Evolutionary conservation across 2,888 invertebrate genomes (phyloP).

Genomic region (Stenchaetothrips biformis): DNA sequence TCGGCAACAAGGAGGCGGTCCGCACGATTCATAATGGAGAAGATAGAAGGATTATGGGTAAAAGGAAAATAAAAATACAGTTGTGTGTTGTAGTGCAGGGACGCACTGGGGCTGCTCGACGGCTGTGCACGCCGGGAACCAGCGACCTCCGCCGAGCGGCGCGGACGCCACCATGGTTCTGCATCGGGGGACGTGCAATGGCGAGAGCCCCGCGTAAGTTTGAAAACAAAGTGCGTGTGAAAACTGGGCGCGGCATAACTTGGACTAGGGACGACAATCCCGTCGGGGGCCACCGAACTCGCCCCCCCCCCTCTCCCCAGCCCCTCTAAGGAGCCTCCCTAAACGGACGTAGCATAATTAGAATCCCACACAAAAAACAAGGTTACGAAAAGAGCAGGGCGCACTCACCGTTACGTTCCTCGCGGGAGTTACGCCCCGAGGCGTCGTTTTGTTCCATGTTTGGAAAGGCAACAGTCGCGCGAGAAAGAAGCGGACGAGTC

Average conservation of each 20-base stretch:
- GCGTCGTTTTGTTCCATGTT: too few species aligned
- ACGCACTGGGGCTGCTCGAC: too few species aligned
- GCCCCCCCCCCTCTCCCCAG: background rate
- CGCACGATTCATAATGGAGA: too few species aligned
- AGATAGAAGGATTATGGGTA: too few species aligned
- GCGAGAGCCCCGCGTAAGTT: background rate
- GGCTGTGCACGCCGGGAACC: too few species aligned
- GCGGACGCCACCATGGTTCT: too few species aligned
- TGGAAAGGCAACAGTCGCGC: too few species aligned
- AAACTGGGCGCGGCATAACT: conserved; percentile 12
- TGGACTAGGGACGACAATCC: background rate
- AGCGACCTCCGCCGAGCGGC: too few species aligned
- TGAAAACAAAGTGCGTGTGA: conserved; percentile 13
- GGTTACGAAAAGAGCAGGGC: conserved; percentile 5
- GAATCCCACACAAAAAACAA: conserved; percentile 13
- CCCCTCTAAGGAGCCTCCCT: background rate
- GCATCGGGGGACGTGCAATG: background rate
- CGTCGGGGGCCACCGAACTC: background rate
- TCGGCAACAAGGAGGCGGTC: too few species aligned
- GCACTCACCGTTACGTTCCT: background rate
- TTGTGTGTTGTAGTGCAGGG: too few species aligned
- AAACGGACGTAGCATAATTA: conserved; percentile 25
- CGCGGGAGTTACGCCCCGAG: background rate
- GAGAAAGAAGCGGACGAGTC: too few species aligned
- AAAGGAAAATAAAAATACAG: too few species aligned